Conservation (phyloP, 2,888 invertebrate genomes). For the Phyllotreta striolata region DNA sequence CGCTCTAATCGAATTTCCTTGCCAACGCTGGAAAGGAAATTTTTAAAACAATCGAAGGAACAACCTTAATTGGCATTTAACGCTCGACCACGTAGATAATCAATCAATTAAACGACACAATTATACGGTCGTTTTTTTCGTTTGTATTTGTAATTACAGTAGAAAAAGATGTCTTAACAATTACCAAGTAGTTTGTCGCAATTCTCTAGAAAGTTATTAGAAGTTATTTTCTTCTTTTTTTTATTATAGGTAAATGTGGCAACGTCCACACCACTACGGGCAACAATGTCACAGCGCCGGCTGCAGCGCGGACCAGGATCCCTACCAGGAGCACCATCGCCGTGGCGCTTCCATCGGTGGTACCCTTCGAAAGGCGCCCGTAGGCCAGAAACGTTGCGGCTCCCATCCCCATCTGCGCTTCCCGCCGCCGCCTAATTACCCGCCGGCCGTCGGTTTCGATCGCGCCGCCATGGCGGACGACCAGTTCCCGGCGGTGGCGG, state of each 20-base stretch:
- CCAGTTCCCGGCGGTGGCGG: constrained; percentile 50
- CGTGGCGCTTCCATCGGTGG: constrained; percentile 24
- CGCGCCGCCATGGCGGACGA: constrained; percentile 61
- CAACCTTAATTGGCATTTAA: too few relatives aligned
- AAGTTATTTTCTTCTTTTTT: background rate
- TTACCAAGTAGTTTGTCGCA: too few relatives aligned
- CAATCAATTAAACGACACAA: too few relatives aligned
- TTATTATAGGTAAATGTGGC: constrained; percentile 56
- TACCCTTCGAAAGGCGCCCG: constrained; percentile 36
- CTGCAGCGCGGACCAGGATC: constrained; percentile 50
- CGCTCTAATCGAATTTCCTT: too few relatives aligned
- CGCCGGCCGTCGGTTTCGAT: constrained; percentile 75
- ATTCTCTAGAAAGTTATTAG: background rate
- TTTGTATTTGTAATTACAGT: too few relatives aligned
- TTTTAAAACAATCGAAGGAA: too few relatives aligned
- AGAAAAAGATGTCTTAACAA: too few relatives aligned
- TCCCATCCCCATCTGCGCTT: constrained; percentile 52
- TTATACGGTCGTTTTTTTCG: too few relatives aligned
- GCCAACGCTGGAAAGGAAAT: too few relatives aligned
- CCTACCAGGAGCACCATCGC: constrained; percentile 34
- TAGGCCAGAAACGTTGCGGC: constrained; percentile 33
- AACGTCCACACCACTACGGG: constrained; percentile 50
- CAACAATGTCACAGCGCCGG: constrained; percentile 49
- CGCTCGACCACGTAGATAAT: too few relatives aligned
- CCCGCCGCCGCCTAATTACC: constrained; percentile 75